A percentile compares a stretch with the other conserved stretches of the same genome.
phyloP scores from a whole-genome alignment of 2,888 invertebrate genomes.

The Strigamia crassipes region DNA sequence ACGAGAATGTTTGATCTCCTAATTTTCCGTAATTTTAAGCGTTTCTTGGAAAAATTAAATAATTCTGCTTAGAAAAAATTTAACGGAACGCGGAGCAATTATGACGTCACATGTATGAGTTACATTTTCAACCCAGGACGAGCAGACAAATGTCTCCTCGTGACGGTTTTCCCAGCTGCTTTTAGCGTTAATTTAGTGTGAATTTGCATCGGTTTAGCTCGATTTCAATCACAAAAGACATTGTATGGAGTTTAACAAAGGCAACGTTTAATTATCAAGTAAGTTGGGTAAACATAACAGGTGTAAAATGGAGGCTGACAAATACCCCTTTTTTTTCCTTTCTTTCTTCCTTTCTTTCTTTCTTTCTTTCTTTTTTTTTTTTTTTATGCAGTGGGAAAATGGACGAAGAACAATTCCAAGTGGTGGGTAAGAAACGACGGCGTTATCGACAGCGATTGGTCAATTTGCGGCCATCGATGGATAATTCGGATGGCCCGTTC shows the following conservation, averaged over 20 bases:
- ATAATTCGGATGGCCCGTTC: not conserved
- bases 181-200: not conserved
- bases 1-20: too few relatives aligned
- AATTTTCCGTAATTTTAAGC: too few relatives aligned
- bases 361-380: not conserved
- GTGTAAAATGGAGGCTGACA: constrained; percentile 11
- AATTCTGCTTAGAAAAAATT: not conserved
- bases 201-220: not conserved
- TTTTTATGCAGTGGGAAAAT: constrained; percentile 41
- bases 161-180: not conserved
- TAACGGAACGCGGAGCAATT: not conserved
- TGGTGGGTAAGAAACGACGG: constrained; percentile 46
- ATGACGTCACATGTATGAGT: constrained; percentile 10
- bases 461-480: not conserved
- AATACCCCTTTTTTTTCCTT: not conserved
- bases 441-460: not conserved
- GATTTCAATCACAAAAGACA: not conserved
- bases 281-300: not conserved
- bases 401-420: constrained; percentile 48
- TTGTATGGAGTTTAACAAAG: not conserved
- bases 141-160: constrained; percentile 15
- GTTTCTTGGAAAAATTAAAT: not conserved
- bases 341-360: not conserved
- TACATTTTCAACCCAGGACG: not conserved
- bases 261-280: not conserved